Evolutionary conservation across 2,888 invertebrate species (phyloP).

Genomic region (Automeris io): DNA sequence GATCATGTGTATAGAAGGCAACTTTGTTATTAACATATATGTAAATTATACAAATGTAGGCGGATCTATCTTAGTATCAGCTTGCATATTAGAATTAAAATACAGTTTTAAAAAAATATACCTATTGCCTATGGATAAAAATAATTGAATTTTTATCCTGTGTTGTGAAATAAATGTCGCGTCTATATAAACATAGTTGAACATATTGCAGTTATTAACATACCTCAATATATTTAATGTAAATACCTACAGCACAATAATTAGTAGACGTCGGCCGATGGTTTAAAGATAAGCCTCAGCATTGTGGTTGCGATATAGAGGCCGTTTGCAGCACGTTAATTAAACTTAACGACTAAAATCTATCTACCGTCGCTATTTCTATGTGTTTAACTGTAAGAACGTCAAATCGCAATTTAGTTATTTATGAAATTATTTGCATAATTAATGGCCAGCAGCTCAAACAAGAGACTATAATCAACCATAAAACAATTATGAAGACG

Average conservation of each 20-base stretch:
- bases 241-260: constrained; percentile 55
- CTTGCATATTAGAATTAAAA: too few relatives aligned
- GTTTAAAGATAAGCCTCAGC: constrained; percentile 43
- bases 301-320: constrained; percentile 52
- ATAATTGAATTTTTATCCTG: too few relatives aligned
- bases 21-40: too few relatives aligned
- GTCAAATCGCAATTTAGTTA: constrained; percentile 3
- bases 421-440: neutral
- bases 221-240: constrained; percentile 49
- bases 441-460: neutral
- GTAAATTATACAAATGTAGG: too few relatives aligned
- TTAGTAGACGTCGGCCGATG: constrained; percentile 56
- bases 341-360: constrained; percentile 51
- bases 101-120: too few relatives aligned
- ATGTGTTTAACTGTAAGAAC: constrained; percentile 13
- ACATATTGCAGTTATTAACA: constrained; percentile 37
- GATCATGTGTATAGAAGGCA: too few relatives aligned
- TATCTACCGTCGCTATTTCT: constrained; percentile 17
- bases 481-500: too few relatives aligned
- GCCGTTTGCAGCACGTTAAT: constrained; percentile 54
- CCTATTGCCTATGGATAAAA: too few relatives aligned
- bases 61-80: too few relatives aligned
- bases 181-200: neutral
- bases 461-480: too few relatives aligned
- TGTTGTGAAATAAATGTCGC: neutral